Percentiles rank a stretch among this genome's conserved stretches.
These are phyloP conservation scores for Microtus montanus DNA, from an alignment of 2,113 vertebrate species.

Conservation along the genomic window DNA sequence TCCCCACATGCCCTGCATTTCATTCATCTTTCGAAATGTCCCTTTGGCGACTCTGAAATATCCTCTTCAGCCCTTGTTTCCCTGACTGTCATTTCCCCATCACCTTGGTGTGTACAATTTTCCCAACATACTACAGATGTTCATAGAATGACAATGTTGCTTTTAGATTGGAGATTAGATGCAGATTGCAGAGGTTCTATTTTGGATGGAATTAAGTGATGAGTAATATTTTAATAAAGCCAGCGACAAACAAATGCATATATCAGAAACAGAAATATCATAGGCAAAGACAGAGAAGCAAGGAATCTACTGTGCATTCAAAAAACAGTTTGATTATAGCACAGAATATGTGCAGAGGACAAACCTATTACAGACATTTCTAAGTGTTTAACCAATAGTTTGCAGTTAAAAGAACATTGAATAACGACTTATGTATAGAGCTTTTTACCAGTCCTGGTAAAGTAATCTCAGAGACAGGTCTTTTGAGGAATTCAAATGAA, in stretches of 20 bases:
- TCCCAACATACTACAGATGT: not conserved
- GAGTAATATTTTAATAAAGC: not conserved
- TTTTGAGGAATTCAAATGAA: not conserved
- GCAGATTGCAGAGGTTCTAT: not conserved
- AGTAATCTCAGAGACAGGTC: not conserved
- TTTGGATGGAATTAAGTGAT: not conserved
- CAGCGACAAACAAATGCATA: not conserved
- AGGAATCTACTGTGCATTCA: not conserved
- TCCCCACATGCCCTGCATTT: not conserved
- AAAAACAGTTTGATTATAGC: not conserved
- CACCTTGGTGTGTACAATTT: not conserved
- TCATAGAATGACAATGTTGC: not conserved
- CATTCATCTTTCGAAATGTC: not conserved
- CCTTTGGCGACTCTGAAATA: not conserved
- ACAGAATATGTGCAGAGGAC: too few relatives aligned
- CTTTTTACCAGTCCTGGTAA: not conserved
- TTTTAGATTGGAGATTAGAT: not conserved
- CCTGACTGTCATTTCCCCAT: not conserved
- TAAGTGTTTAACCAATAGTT: not conserved
- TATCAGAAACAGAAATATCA: not conserved
- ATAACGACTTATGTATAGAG: not conserved
- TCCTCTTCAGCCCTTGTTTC: not conserved
- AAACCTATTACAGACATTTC: not conserved
- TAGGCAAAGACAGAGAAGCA: not conserved
- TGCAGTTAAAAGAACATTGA: not conserved